Conservation (phyloP, 2,797 vertebrate species). For the Staurois parvus region DNA sequence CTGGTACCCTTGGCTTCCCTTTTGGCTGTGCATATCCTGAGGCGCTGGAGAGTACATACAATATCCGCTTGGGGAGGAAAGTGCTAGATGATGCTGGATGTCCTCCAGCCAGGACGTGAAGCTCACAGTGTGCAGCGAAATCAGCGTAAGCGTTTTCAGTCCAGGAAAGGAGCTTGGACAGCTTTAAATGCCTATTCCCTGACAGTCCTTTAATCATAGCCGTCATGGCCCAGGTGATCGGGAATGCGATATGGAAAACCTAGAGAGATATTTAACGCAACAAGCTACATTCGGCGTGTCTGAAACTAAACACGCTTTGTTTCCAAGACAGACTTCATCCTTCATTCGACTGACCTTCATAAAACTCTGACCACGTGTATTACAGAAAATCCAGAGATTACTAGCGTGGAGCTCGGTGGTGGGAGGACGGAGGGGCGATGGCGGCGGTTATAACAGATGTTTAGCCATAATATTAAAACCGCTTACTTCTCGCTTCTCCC, state of each 20-base stretch:
- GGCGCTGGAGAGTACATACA: too few relatives aligned
- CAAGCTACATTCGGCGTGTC: slow-evolving; percentile 11
- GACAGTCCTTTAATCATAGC: not conserved
- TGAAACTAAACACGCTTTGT: slow-evolving; percentile 27
- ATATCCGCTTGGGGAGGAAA: too few relatives aligned
- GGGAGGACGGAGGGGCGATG: not conserved
- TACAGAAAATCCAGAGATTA: slow-evolving; percentile 37
- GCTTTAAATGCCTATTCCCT: too few relatives aligned
- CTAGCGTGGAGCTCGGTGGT: not conserved
- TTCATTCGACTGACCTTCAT: slow-evolving; percentile 43
- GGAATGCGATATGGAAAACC: slow-evolving; percentile 2
- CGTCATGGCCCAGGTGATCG: not conserved
- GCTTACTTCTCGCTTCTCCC: not conserved
- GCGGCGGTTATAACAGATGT: slow-evolving; percentile 39
- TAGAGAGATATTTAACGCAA: slow-evolving; percentile 12
- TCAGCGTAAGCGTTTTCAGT: too few relatives aligned
- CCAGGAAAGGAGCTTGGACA: too few relatives aligned
- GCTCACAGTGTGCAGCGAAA: too few relatives aligned
- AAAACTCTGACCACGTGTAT: slow-evolving; percentile 2
- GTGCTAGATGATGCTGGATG: too few relatives aligned
- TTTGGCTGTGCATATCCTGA: too few relatives aligned
- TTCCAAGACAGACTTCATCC: slow-evolving; percentile 14
- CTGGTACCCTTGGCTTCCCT: too few relatives aligned
- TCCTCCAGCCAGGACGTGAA: too few relatives aligned
- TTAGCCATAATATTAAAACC: slow-evolving; percentile 8